Conservation (phyloP, 2,113 vertebrate genomes). For the Falcunculus frontatus region DNA sequence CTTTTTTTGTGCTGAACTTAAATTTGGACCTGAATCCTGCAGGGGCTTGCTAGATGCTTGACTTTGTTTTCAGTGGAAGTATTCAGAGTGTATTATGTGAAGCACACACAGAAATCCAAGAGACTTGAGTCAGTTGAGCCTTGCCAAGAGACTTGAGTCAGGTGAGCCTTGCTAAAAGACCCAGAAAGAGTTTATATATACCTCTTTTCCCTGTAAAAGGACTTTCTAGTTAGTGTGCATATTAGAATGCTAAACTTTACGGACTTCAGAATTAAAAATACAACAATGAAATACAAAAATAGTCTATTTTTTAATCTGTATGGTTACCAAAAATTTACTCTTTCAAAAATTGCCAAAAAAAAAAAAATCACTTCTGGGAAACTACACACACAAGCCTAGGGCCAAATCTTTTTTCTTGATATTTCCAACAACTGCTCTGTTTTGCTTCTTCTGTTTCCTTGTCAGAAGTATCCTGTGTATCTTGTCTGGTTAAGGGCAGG, state of each 20-base stretch:
- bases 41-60: not conserved
- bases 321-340: constrained; percentile 62
- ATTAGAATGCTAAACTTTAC: not conserved
- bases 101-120: not conserved
- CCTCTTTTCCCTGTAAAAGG: not conserved
- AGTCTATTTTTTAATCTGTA: constrained; percentile 38
- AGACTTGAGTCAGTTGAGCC: no score
- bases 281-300: not conserved
- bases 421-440: constrained; percentile 73
- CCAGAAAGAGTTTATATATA: not conserved
- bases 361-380: constrained; percentile 73
- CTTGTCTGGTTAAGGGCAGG: constrained; percentile 45
- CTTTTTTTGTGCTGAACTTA: not conserved
- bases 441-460: constrained; percentile 72
- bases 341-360: constrained; percentile 72
- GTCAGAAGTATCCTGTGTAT: constrained; percentile 67
- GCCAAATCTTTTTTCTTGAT: constrained; percentile 72
- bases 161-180: not conserved
- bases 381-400: constrained; percentile 54
- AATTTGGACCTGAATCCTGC: not conserved
- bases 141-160: not conserved
- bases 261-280: not conserved
- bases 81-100: not conserved
- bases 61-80: constrained; percentile 7
- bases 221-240: not conserved